Base-by-base conservation (phyloP, 2,888 invertebrate species). In the Monochamus alternatus region DNA sequence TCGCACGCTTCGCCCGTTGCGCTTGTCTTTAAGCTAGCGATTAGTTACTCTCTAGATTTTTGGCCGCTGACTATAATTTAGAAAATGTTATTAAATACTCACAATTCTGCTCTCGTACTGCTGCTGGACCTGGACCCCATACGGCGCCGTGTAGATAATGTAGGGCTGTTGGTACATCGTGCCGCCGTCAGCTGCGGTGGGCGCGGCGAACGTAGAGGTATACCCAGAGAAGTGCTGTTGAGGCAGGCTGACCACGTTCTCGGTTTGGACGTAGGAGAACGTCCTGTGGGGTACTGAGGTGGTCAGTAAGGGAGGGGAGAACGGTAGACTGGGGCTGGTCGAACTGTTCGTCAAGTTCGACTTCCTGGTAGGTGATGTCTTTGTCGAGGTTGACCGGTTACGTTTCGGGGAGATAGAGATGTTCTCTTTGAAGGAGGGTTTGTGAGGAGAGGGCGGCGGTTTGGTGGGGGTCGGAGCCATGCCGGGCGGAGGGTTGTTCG, bases 401-500 rank as follows among this genome's bases (percentile, higher is more conserved):
- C 55, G 55, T 74, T 85, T 87, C 5, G 86, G 87, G n/a, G 86
- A 84, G 8, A 74, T 31, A 7, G 77, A 52, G 9, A 59, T 14
- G 12, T 59, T 75, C 4, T 77, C 71, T n/a, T 81, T 81, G 12
- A 80, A 63, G 7, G 78, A 65, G 1, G 32, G 52, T 12, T 64
- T 60, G 9, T 62, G 59, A 43, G 60, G 47, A 3, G 63, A 59
- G 9, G 82, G 84, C 10, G 80, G 79, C 14, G 81, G 79, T 75
- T 84, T 83, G 5, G 63, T 8, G 30, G 80, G 66, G 4, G 79
- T 44, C 31, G 81, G 77, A 31, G 80, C 76, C 52, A 87, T 80
- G n/a, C 84, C 84, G 1, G 86, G 89, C 0, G 94, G 94, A 10
- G 93, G 93, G 86, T 94, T 93, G 55, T 91, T 89, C 0, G 95